Base-by-base conservation (phyloP, 2,113 vertebrate genomes). In the Actenoides hombroni region DNA sequence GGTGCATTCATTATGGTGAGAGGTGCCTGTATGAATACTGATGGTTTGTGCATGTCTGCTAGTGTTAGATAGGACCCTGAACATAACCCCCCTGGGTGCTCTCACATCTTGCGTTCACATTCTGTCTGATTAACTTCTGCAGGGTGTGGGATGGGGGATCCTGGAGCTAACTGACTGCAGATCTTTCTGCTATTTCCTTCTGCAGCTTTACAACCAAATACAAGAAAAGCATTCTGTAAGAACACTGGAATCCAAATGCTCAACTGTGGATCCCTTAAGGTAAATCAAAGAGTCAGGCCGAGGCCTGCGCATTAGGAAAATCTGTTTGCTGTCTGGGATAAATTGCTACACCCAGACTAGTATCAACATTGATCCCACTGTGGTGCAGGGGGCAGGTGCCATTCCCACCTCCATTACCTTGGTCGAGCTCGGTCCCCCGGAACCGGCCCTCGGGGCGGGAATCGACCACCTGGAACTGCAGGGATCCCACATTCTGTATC, bases 381-480 rank as follows among this genome's bases (percentile, higher is more conserved):
- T 13, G 21, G 29, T 8, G 48, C 39, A 3, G 15, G 18, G 51
- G 29, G 48, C 35, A 15, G 79, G 42, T 49, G 51, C 23, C 4
- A 3, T 33, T 92, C 98, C 97, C 97, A 99, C 98, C 98, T 69
- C 98, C 96, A 4, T 92, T 97, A 97, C 99, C 98, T 57, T 99
- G 99, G 94, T 99, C 99, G 8, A 99, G 98, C 71, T 99, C 98
- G 0, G 96, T 97, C 5, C 99, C 99, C 79, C 95, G 97, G 97
- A 98, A 99, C 68, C 98, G 97, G 17, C 99, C 99, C 37, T 97
- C 97, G 0, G 98, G 74, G 79, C 99, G 98, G 48, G 98, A 98
- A 95, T 99, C 99, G 95, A 99, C 99, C 69, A 99, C 85, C 97
- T 99, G 99, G 87, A 98, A 98, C 91, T 88, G 91, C 87, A 97